These are phyloP conservation scores for Synanthedon tipuliformis DNA, from an alignment of 2,888 invertebrate species.

Conservation along the genomic window DNA sequence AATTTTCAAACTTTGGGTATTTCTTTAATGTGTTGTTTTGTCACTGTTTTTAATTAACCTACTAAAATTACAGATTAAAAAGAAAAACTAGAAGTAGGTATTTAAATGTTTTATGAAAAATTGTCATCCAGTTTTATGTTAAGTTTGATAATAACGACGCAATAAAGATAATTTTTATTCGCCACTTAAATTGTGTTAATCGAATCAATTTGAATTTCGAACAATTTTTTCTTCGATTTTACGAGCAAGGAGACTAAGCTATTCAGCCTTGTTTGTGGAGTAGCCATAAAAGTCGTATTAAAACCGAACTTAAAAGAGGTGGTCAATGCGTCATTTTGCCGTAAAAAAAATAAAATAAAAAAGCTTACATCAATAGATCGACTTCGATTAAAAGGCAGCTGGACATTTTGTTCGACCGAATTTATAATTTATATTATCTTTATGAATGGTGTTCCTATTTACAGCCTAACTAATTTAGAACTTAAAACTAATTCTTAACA, in stretches of 20 bases:
- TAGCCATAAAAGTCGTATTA: not conserved
- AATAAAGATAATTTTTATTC: not conserved
- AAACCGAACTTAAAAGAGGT: not conserved
- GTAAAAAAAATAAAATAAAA: slow-evolving; percentile 26
- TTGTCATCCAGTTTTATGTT: too few relatives aligned
- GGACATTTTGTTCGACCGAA: slow-evolving; percentile 30
- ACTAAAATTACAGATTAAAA: too few relatives aligned
- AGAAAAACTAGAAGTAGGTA: too few relatives aligned
- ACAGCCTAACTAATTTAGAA: slow-evolving; percentile 10
- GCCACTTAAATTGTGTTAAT: not conserved
- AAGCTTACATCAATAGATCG: slow-evolving; percentile 43
- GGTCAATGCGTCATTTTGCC: slow-evolving; percentile 13
- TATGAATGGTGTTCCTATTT: slow-evolving; percentile 21
- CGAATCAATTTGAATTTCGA: not conserved
- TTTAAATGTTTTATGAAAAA: too few relatives aligned
- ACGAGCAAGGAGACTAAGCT: not conserved
- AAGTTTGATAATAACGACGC: not conserved
- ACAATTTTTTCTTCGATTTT: not conserved
- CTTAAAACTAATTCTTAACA: too few relatives aligned
- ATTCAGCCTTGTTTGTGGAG: not conserved
- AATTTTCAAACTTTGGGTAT: too few relatives aligned
- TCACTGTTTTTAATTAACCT: too few relatives aligned
- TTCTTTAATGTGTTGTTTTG: too few relatives aligned
- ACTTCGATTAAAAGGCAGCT: slow-evolving; percentile 42
- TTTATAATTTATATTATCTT: slow-evolving; percentile 27